These are phyloP conservation scores for Drosophila persimilis DNA, from an alignment of 1,140 invertebrate genomes.

Conservation along the genomic window DNA sequence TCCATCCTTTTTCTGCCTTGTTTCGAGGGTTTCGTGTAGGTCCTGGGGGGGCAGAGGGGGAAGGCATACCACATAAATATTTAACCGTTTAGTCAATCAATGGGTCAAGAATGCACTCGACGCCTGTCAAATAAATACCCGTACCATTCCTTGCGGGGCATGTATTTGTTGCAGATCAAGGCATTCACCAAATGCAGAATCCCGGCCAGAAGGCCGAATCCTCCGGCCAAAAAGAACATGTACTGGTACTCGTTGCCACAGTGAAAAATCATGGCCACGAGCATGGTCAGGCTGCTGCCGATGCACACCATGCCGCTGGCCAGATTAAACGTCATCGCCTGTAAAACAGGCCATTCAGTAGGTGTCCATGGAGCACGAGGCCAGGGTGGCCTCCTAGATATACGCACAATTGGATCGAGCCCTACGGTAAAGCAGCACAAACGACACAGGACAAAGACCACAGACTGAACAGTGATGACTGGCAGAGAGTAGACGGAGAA, in stretches of 20 bases:
- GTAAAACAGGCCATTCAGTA: neutral
- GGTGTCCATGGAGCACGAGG: too few species aligned
- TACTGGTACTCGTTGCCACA: constrained; percentile 42
- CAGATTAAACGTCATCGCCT: constrained; percentile 59
- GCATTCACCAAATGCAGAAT: constrained; percentile 55
- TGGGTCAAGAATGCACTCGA: too few species aligned
- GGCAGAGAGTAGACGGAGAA: constrained; percentile 41
- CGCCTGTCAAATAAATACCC: constrained; percentile 34
- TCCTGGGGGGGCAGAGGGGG: neutral
- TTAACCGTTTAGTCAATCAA: neutral
- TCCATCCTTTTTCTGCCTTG: too few species aligned
- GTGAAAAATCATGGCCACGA: constrained; percentile 42
- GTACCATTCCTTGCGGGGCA: constrained; percentile 45
- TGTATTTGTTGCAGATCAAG: constrained; percentile 48
- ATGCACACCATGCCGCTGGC: constrained; percentile 40
- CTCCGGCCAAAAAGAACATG: constrained; percentile 29
- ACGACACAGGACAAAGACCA: constrained; percentile 29
- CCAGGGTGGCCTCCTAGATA: neutral
- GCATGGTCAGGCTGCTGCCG: constrained; percentile 13
- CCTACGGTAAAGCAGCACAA: constrained; percentile 46
- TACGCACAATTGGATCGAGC: constrained; percentile 69
- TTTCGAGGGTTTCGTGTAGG: constrained; percentile 21
- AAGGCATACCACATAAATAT: neutral
- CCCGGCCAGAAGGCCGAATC: constrained; percentile 45
- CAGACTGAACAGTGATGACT: constrained; percentile 23